Conservation (phyloP, 1,140 invertebrate genomes). For the Phocides pigmalion region DNA sequence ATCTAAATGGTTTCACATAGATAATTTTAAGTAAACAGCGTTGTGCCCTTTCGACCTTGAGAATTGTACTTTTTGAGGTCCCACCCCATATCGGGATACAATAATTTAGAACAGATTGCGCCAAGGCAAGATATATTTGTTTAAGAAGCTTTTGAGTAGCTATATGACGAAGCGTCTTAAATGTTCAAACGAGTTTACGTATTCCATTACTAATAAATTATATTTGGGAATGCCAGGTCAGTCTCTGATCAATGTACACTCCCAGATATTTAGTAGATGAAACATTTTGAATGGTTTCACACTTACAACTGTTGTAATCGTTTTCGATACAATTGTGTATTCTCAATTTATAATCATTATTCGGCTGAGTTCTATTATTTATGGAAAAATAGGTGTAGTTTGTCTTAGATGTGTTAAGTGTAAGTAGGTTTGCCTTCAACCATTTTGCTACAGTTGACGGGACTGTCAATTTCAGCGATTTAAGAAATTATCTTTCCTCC, state of each 20-base stretch:
- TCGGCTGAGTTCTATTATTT: no score
- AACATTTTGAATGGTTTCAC: neutral
- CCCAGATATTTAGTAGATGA: neutral
- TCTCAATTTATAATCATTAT: no score
- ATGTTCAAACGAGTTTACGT: neutral
- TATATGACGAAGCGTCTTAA: neutral
- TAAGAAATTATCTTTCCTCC: no score
- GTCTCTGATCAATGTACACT: neutral
- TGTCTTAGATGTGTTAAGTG: no score
- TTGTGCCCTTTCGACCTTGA: neutral
- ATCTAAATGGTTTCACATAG: neutral
- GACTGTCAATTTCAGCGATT: no score
- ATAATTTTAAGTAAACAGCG: constrained; percentile 6
- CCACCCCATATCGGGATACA: constrained; percentile 3
- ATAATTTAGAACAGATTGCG: neutral
- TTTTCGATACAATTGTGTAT: neutral
- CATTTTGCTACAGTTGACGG: no score
- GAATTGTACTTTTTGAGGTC: neutral
- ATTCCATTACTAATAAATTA: neutral
- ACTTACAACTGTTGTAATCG: no score
- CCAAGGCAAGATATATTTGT: neutral
- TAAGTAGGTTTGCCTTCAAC: no score
- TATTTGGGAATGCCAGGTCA: neutral
- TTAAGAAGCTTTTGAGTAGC: neutral
- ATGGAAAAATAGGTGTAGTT: no score